Percentiles rank a stretch among this genome's conserved stretches.
These are phyloP conservation scores for Himantopus leucocephalus DNA, from an alignment of 2,113 vertebrate genomes.

Conservation along the genomic window DNA sequence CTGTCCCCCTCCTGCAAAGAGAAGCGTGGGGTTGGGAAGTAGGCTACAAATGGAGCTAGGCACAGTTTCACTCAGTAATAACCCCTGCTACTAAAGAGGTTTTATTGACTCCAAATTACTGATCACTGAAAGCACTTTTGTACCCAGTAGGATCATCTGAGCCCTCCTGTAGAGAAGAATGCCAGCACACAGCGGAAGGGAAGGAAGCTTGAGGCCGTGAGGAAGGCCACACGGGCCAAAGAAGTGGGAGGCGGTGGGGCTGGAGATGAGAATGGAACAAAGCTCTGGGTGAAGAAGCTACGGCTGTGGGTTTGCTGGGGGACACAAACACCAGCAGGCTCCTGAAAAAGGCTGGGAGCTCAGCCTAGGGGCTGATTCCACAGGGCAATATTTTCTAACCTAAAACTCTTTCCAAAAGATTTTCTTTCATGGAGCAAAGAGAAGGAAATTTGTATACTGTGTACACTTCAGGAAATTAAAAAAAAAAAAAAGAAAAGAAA, in stretches of 20 bases:
- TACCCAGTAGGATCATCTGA: not conserved
- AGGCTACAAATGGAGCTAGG: not conserved
- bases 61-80: not conserved
- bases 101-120: conserved; percentile 29
- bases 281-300: not conserved
- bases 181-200: not conserved
- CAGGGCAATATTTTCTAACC: not conserved
- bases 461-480: not conserved
- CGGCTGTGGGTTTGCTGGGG: fast-evolving
- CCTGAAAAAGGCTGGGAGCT: not conserved
- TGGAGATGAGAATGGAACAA: not conserved
- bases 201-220: not conserved
- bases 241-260: fast-evolving
- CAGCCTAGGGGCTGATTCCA: not conserved
- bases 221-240: not conserved
- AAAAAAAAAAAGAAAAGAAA: too few relatives aligned
- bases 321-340: not conserved
- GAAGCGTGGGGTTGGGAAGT: not conserved
- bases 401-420: not conserved
- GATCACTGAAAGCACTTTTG: conserved; percentile 10
- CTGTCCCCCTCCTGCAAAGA: not conserved
- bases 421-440: not conserved
- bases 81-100: not conserved
- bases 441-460: not conserved
- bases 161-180: not conserved